Base-by-base conservation (phyloP, 2,113 vertebrate genomes). In the Lycocorax pyrrhopterus region DNA sequence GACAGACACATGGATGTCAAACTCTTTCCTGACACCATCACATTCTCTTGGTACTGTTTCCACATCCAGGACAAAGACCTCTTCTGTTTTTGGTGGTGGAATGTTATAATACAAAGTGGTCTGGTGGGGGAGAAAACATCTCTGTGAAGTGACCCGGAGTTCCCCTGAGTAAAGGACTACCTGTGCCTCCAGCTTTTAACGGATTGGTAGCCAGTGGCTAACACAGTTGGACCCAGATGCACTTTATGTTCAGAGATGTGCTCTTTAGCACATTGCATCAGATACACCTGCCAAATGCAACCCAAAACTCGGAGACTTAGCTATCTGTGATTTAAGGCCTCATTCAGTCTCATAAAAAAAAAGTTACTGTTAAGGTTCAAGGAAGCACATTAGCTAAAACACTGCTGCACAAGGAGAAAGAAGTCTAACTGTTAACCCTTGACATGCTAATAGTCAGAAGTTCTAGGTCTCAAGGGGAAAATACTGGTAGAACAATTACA, bases 41-140 rank as follows among this genome's bases (percentile, higher is more conserved):
- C 94, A 96, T 49, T 89, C 37, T 47, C 39, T 74, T 59, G 90
- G 47, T 51, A 62, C 76, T 55, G 88, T 67, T 81, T 89, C 78
- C 53, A 95, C 93, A 49, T 55, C 35, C 85, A 98, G 71, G 49
- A 86, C 20, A 79, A 97, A 97, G 37, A 76, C 62, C 2, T 81
- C 73, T 44, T 94, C 46, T 53, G 37, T 14, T 84, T 85, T 93
- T 52, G 71, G 37, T 39, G 97, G 84, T 55, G 87, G 90, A 12
- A 13, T 46, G 13, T 98, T 97, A 56, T 96, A 97, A 25, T 79
- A 94, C 60, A 96, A 67, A 56, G 93, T 72, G 7, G 72, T 69
- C 97, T 97, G 87, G 15, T 26, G 47, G 23, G 9, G 43, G 16
- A 90, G 78, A 86, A 79, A 90, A 80, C 8, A 84, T 33, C 15